Evolutionary conservation across 2,888 invertebrate species (phyloP).

Genomic region (Emmelina monodactyla): DNA sequence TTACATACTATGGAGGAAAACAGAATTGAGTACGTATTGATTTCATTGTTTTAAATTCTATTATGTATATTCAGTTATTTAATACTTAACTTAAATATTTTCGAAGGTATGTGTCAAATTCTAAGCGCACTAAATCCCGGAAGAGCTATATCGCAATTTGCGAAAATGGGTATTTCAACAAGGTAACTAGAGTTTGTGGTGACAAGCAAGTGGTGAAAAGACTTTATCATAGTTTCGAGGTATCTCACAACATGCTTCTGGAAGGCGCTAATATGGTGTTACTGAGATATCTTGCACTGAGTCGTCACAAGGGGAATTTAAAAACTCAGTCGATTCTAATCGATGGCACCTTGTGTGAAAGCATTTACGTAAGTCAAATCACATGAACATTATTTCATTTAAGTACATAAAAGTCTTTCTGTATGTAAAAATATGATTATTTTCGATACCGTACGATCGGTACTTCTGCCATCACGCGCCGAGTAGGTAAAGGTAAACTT

Average conservation of each 20-base stretch:
- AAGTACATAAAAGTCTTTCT: too few species aligned
- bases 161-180: slow-evolving; percentile 62
- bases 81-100: too few species aligned
- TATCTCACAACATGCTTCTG: slow-evolving; percentile 59
- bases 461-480: neutral
- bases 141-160: slow-evolving; percentile 62
- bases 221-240: slow-evolving; percentile 56
- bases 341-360: slow-evolving; percentile 65
- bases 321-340: slow-evolving; percentile 65
- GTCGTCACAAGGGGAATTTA: slow-evolving; percentile 58
- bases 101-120: slow-evolving; percentile 54
- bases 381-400: too few species aligned
- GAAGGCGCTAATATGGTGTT: slow-evolving; percentile 70
- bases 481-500: too few species aligned
- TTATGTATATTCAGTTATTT: too few species aligned
- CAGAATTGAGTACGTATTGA: slow-evolving; percentile 56
- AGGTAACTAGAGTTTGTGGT: slow-evolving; percentile 54
- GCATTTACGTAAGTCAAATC: slow-evolving; percentile 67
- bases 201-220: slow-evolving; percentile 47
- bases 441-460: too few species aligned
- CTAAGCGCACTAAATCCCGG: slow-evolving; percentile 52
- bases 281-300: slow-evolving; percentile 66
- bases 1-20: slow-evolving; percentile 73
- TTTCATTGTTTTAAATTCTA: too few species aligned
- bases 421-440: too few species aligned